Evolutionary conservation across 2,113 vertebrate genomes (phyloP).

Genomic region (Sturnira hondurensis): DNA sequence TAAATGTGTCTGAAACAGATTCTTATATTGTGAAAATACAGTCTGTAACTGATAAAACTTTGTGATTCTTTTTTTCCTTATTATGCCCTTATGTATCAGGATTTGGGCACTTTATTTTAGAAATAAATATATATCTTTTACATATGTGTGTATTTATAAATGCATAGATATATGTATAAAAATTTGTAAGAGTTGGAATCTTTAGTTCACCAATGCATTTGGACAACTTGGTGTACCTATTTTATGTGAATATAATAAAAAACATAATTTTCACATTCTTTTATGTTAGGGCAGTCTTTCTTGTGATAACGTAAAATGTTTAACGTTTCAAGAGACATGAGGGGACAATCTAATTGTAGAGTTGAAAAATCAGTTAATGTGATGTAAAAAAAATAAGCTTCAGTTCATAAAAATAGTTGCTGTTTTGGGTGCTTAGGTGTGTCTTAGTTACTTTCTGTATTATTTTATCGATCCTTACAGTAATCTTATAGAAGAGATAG

Average conservation of each 20-base stretch:
- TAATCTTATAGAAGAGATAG: not conserved
- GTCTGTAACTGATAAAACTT: slow-evolving; percentile 3
- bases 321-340: slow-evolving; percentile 13
- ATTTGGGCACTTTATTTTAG: slow-evolving; percentile 70
- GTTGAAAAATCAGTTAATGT: not conserved
- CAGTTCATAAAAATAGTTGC: not conserved
- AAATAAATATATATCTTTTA: slow-evolving; percentile 72
- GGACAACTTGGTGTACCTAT: slow-evolving; percentile 60
- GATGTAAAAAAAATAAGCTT: not conserved
- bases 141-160: slow-evolving; percentile 71
- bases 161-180: slow-evolving; percentile 67
- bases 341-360: not conserved
- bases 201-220: slow-evolving; percentile 74
- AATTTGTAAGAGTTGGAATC: slow-evolving; percentile 65
- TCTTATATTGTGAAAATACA: slow-evolving; percentile 21
- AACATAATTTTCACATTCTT: slow-evolving; percentile 62
- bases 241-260: slow-evolving; percentile 72
- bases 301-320: not conserved
- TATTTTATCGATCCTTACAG: not conserved
- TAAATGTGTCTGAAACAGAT: not conserved
- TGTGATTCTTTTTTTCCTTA: slow-evolving; percentile 36
- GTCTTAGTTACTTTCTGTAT: not conserved
- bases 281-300: not conserved
- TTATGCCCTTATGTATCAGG: slow-evolving; percentile 47
- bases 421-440: not conserved